These are phyloP conservation scores for Trileptium ribeirensis DNA, from an alignment of 2,888 invertebrate genomes.

Conservation along the genomic window DNA sequence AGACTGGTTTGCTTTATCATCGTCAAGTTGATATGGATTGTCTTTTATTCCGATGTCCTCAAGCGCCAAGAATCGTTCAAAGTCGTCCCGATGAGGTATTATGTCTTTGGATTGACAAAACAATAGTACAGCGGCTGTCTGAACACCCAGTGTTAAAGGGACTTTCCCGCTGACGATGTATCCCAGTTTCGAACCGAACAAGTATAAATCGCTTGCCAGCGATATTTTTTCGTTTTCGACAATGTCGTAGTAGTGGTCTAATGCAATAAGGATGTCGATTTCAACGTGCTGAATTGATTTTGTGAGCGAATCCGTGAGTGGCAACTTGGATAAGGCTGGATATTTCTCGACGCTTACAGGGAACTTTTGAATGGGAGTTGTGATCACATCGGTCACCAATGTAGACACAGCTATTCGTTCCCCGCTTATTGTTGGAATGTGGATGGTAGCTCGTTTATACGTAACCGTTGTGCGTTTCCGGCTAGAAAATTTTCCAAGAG, in stretches of 20 bases:
- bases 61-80: conserved; percentile 4
- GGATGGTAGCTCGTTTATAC: background rate
- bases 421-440: background rate
- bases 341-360: background rate
- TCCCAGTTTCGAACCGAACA: background rate
- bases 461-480: background rate
- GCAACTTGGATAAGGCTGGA: background rate
- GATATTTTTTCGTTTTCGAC: background rate
- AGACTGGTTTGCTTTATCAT: background rate
- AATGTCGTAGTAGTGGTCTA: background rate
- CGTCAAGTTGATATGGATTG: background rate
- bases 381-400: background rate
- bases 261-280: background rate
- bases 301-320: background rate
- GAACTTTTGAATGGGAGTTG: background rate
- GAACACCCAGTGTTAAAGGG: background rate
- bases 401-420: background rate
- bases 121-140: background rate
- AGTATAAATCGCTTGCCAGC: background rate
- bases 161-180: too few species aligned
- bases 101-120: background rate
- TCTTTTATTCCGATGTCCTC: conserved; percentile 16
- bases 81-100: background rate
- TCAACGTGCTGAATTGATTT: too few species aligned
- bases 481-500: background rate